phyloP scores from a whole-genome alignment of 2,113 vertebrate genomes.

The Poecilia latipinna region DNA sequence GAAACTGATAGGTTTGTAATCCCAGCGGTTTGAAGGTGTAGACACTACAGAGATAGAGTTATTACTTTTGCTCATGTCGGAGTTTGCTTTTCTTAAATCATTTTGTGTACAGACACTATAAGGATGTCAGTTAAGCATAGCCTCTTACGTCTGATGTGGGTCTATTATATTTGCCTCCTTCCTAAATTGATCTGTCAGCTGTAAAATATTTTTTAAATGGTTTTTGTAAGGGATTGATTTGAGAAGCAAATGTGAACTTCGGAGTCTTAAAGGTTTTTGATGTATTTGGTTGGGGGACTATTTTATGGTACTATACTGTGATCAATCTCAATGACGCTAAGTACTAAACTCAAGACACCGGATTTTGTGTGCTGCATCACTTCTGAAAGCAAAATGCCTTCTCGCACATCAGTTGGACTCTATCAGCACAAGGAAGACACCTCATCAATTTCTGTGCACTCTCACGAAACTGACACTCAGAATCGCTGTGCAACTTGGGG shows the following conservation, averaged over 20 bases:
- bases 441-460: background rate
- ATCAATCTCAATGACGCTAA: background rate
- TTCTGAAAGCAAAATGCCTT: slow-evolving; percentile 10
- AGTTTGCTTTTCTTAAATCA: slow-evolving; percentile 26
- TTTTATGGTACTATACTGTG: slow-evolving; percentile 35
- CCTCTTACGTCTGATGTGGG: slow-evolving; percentile 18
- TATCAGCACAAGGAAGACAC: background rate
- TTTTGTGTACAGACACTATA: slow-evolving; percentile 42
- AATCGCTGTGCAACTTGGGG: background rate
- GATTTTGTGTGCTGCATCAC: slow-evolving; percentile 7
- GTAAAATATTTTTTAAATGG: slow-evolving; percentile 21
- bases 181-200: background rate
- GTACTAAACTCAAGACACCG: background rate
- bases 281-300: background rate
- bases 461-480: background rate
- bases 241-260: slow-evolving; percentile 37
- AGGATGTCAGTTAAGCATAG: slow-evolving; percentile 18
- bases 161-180: slow-evolving; percentile 4
- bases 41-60: slow-evolving; percentile 38
- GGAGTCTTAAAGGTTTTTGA: slow-evolving; percentile 36
- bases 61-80: slow-evolving; percentile 27
- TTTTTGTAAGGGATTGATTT: slow-evolving; percentile 47
- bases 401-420: background rate
- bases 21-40: background rate
- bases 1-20: slow-evolving; percentile 20